Evolutionary conservation across 2,797 vertebrate genomes (phyloP).

Genomic region (Decapterus maruadsi): DNA sequence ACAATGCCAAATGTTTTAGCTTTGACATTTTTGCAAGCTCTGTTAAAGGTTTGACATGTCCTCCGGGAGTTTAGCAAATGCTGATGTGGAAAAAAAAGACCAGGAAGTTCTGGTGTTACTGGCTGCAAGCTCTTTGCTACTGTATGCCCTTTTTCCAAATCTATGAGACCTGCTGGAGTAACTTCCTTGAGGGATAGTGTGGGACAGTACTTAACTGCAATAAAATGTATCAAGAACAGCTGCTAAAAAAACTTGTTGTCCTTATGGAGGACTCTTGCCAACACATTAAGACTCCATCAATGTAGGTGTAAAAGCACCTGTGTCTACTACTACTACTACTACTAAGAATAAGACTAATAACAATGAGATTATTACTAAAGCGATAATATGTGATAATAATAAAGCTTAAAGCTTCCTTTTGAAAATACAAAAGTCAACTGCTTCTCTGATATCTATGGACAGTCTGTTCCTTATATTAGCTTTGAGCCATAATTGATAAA

Average conservation of each 20-base stretch:
- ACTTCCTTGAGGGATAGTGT: slow-evolving; percentile 9
- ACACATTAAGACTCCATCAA: background rate
- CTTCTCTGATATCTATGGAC: too few species aligned
- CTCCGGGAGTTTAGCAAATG: slow-evolving; percentile 40
- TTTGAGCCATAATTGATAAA: background rate
- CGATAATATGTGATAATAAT: too few species aligned
- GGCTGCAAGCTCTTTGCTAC: slow-evolving; percentile 7
- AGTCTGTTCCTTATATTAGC: too few species aligned
- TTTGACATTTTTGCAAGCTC: slow-evolving; percentile 63
- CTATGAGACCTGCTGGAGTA: background rate
- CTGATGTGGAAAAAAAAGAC: slow-evolving; percentile 40
- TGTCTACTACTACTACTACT: too few species aligned
- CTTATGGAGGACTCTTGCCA: background rate
- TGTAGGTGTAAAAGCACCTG: background rate
- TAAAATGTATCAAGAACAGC: slow-evolving; percentile 1
- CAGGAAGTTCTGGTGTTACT: slow-evolving; percentile 11
- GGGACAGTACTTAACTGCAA: slow-evolving; percentile 10
- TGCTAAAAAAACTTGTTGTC: background rate
- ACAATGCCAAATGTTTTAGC: slow-evolving; percentile 65
- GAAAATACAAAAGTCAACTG: too few species aligned
- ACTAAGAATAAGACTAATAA: background rate
- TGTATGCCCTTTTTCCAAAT: slow-evolving; percentile 12
- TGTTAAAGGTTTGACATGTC: slow-evolving; percentile 46
- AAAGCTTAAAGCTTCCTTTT: too few species aligned
- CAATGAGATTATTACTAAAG: too few species aligned